Base-by-base conservation (phyloP, 2,113 vertebrate genomes). In the Grallaria varia region DNA sequence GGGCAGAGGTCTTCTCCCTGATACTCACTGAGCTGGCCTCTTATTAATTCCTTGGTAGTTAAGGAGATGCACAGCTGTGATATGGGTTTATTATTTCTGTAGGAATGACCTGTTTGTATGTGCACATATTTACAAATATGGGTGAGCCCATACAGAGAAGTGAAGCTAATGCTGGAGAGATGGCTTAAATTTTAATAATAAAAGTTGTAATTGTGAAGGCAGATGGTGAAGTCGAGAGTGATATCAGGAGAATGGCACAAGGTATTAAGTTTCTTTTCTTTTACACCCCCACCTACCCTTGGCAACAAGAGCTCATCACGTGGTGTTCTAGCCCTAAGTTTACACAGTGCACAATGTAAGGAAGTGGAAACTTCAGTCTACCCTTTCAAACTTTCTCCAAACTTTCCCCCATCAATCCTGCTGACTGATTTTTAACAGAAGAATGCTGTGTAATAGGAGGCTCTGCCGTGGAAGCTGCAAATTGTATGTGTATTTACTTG, bases 51-150 rank as follows among this genome's bases (percentile, higher is more conserved):
- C 28, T 67, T 19, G 12, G 49, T 30, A 42, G 69, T 66, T 25
- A 25, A 79, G 44, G 87, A 59, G 73, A n/a, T 73, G 37, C 3
- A 9, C 39, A 50, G 76, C 67, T 90, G 30, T 44, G 8, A 7
- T 8, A 24, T 6, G 8, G 33, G 17, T 28, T 73, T 42, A 3
- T 24, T 63, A 24, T 39, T 52, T 20, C 35, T 35, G 19, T 27
- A 23, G 27, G 21, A 5, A 8, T 69, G 24, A 9, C 6, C 12
- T 5, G 7, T 39, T 47, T 78, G 58, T 20, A 22, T 40, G n/a
- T 37, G 55, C 18, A 37, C 0, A 1, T 1, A 0, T 15, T 8
- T 13, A 7, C 30, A 47, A 52, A 35, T 10, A 50, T 14, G 8
- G 31, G 21, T 24, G 11, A 47, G 23, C 69, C 22, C 49, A 17